phyloP scores from a whole-genome alignment of 2,113 vertebrate genomes.

The Procavia capensis region DNA sequence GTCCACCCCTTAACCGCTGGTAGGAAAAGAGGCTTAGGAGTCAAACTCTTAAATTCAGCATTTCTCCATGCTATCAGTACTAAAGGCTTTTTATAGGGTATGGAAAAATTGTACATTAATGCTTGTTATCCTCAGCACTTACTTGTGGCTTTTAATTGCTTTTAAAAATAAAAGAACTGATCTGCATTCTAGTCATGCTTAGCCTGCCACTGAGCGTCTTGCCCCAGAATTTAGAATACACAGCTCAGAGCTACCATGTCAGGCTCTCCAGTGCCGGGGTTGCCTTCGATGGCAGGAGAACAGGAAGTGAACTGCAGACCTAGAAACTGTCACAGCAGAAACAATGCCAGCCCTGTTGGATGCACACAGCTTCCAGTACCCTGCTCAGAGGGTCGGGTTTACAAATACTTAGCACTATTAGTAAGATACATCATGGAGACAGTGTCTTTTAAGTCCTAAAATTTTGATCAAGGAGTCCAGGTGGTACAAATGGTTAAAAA shows the following conservation, averaged over 20 bases:
- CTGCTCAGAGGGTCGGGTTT: neutral
- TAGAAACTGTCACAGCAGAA: neutral
- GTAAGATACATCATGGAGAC: neutral
- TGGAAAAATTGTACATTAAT: neutral
- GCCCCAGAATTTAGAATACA: neutral
- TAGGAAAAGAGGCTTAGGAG: neutral
- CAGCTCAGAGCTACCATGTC: neutral
- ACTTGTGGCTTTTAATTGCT: conserved; percentile 37
- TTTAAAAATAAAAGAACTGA: conserved; percentile 51
- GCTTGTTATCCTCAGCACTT: neutral
- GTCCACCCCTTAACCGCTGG: neutral
- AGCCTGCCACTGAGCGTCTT: neutral
- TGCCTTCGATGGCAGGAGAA: neutral
- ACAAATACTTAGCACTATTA: neutral
- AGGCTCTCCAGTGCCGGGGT: neutral
- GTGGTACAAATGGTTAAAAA: neutral
- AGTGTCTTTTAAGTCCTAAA: neutral
- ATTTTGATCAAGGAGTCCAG: neutral
- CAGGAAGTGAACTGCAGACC: neutral
- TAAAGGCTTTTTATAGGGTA: neutral
- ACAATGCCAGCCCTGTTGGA: neutral
- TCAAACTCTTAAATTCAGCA: neutral
- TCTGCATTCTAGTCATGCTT: neutral
- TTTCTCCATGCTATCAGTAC: neutral
- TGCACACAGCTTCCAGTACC: neutral